Percentiles rank a stretch among this genome's conserved stretches.
Conservation (phyloP, 2,113 vertebrate genomes). For the Corydoras maculifer region DNA sequence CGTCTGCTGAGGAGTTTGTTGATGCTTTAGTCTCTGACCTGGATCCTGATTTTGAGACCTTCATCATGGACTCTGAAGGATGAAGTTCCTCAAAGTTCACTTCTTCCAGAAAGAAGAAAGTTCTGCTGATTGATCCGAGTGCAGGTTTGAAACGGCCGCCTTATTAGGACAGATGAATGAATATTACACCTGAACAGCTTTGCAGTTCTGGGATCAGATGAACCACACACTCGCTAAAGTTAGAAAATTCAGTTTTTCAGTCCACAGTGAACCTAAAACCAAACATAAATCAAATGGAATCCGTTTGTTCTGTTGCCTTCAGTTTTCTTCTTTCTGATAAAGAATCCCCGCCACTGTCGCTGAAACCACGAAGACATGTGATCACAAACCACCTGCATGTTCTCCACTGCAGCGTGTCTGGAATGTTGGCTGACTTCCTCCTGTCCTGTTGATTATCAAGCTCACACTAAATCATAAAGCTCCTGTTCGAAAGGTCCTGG, state of each 20-base stretch:
- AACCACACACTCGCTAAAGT: too few species aligned
- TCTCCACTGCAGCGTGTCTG: not conserved
- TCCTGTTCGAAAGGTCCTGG: not conserved
- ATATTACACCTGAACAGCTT: too few species aligned
- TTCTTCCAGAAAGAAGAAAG: not conserved
- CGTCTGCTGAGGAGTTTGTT: conserved; percentile 86
- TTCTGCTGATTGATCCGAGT: too few species aligned
- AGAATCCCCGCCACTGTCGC: not conserved
- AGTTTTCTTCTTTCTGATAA: not conserved
- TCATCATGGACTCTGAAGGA: conserved; percentile 82
- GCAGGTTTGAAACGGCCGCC: too few species aligned
- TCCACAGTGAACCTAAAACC: too few species aligned
- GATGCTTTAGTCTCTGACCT: conserved; percentile 87
- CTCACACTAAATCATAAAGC: not conserved
- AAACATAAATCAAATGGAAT: too few species aligned
- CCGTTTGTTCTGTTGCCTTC: not conserved
- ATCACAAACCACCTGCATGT: conserved; percentile 8
- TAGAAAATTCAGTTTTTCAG: too few species aligned
- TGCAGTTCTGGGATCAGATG: too few species aligned
- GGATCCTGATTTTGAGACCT: conserved; percentile 84
- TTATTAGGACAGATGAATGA: too few species aligned
- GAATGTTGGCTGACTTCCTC: conserved; percentile 23
- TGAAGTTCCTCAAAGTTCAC: conserved; percentile 40
- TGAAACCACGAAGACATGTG: conserved; percentile 15
- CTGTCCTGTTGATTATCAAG: conserved; percentile 9